These are phyloP conservation scores for Acomys russatus DNA, from an alignment of 2,797 vertebrate genomes.

Conservation along the genomic window DNA sequence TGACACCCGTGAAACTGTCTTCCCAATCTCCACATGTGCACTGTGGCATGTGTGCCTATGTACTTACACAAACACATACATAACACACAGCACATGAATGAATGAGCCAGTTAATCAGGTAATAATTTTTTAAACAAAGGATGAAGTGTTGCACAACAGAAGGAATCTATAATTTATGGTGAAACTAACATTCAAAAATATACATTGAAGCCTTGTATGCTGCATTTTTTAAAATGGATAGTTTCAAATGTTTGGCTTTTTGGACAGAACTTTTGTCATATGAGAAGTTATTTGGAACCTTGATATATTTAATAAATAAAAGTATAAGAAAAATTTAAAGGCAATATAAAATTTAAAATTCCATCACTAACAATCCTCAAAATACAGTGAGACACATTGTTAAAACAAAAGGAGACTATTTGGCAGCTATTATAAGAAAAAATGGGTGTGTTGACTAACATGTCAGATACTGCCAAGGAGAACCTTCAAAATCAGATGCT, in stretches of 20 bases:
- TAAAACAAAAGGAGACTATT: not conserved
- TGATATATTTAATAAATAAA: slow-evolving; percentile 39
- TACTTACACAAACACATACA: not conserved
- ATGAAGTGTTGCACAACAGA: not conserved
- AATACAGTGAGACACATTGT: not conserved
- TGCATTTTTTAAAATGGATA: slow-evolving; percentile 13
- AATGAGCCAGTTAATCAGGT: not conserved
- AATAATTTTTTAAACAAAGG: not conserved
- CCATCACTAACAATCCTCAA: not conserved
- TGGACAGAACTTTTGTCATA: slow-evolving; percentile 3
- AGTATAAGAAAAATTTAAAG: slow-evolving; percentile 18
- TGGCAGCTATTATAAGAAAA: not conserved
- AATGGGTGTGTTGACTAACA: not conserved
- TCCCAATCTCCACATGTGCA: not conserved
- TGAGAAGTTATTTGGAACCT: slow-evolving; percentile 22
- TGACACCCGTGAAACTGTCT: not conserved
- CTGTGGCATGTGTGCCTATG: not conserved
- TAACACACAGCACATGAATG: not conserved
- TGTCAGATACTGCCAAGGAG: not conserved
- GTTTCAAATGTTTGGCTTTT: slow-evolving; percentile 27
- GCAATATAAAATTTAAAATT: not conserved
- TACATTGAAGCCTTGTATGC: not conserved
- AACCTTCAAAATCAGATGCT: not conserved
- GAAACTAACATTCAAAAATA: slow-evolving; percentile 14
- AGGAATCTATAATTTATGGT: not conserved